phyloP scores from a whole-genome alignment of 2,113 vertebrate genomes.

The Tauraco erythrolophus region DNA sequence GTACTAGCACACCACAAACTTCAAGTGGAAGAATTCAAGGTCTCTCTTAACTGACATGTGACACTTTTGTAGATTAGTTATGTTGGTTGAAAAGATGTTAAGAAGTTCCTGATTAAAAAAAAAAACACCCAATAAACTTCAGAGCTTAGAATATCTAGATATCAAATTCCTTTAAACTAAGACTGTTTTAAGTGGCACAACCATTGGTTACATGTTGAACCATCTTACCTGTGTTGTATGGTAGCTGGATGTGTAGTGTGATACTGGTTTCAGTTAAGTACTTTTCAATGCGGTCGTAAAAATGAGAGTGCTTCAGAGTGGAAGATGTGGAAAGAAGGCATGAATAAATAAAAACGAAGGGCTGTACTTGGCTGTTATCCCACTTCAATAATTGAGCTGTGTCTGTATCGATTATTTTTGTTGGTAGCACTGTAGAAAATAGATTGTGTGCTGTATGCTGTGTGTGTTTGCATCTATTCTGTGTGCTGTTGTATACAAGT shows the following conservation, averaged over 20 bases:
- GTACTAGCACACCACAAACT: background rate
- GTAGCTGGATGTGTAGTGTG: background rate
- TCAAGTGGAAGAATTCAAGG: background rate
- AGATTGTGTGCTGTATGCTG: background rate
- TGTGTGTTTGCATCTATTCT: background rate
- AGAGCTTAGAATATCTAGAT: background rate
- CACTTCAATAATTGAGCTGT: background rate
- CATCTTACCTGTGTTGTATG: rapidly evolving
- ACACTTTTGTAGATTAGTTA: background rate
- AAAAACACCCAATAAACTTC: background rate
- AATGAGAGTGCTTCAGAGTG: background rate
- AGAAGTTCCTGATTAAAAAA: background rate
- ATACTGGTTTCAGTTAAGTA: background rate
- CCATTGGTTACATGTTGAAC: background rate
- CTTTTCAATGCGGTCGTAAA: background rate
- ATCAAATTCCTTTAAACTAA: background rate
- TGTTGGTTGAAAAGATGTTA: background rate
- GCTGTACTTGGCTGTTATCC: background rate
- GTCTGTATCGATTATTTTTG: background rate
- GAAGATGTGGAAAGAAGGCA: background rate
- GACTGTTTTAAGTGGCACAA: background rate
- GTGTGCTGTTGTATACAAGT: rapidly evolving
- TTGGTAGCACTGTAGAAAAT: background rate
- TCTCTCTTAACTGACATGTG: background rate
- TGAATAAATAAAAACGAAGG: background rate